Evolutionary conservation across 2,113 vertebrate species (phyloP), one percentile per base, ranked within the genome.

Genomic region (Numida meleagris): DNA sequence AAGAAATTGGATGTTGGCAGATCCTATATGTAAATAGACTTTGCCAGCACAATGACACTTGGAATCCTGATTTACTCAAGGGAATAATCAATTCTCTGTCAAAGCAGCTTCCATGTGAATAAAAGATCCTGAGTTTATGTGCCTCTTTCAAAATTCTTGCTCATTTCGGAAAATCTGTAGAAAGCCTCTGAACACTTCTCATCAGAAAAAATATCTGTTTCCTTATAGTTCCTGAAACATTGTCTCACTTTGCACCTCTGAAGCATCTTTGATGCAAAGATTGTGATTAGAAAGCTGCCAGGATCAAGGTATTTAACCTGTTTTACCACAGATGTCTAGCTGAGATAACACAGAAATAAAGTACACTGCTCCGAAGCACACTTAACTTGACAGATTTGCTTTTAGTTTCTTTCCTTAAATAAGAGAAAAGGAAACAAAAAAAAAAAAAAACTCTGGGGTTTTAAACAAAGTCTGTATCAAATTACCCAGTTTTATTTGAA

Each of bases 1-100:
- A 96, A 89, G 34, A 89, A 85, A 86, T 9, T 17, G 50, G 75
- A 59, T 92, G 43, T 82, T 92, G 93, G 85, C 72, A 94, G 79
- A 86, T 76, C 10, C 33, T 46, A n/a, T 46, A 71, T 27, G 70
- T 67, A 94, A 74, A 82, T 6, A 87, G 71, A 85, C 9, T 51
- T 70, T 87, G 86, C 74, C 55, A 92, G 59, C 36, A 92, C 55
- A 82, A 82, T 88, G 75, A 63, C 71, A 85, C 21, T 86, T 81
- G 38, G 79, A 95, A 88, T 88, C 13, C 67, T 65, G 23, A 33
- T 74, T 82, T 91, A 74, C 72, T 86, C 63, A 67, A 89, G 72
- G 70, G 78, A 89, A 94, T 80, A 91, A 89, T 71, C 84, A 59
- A 77, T 70, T 70, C 55, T 45, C 24, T 68, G 40, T 59, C 82